Base-by-base conservation (phyloP, 2,113 vertebrate species). In the Zapus hudsonius region DNA sequence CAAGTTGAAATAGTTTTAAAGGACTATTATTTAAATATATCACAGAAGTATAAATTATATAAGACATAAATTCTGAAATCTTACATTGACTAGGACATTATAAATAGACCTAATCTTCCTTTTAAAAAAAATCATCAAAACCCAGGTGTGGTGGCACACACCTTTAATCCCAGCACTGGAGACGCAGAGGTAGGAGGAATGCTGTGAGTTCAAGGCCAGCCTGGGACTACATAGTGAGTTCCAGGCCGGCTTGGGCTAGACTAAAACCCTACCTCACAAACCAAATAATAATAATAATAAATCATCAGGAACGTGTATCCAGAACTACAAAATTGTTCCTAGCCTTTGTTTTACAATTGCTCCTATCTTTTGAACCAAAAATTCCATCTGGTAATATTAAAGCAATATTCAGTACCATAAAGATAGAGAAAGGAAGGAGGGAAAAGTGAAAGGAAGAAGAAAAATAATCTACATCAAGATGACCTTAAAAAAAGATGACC, bases 41-140 rank as follows among this genome's bases (percentile, higher is more conserved):
- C 19, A 31, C 55, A 61, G 36, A 81, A 27, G 7, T 20, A 40
- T 31, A 82, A 42, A 44, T 42, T 66, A 66, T 25, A 80, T 44
- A 91, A 76, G 63, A 85, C 5, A 91, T 29, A 84, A 90, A 82
- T 90, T 70, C 76, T 82, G 90, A 78, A 92, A 83, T 92, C 36
- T 75, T 8, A 85, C 23, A 25, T 42, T 84, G 55, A 83, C n/a
- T 55, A 22, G 36, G 31, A 84, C 8, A 66, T 23, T 67, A 91
- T 80, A 29, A 33, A n/a, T 79, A 76, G 55, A 84, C 38, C 27
- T 17, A 66, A 22, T 66, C 42, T 70, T 47, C 90, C 38, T 92
- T 52, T 52, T n/a, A n/a, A n/a, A 76, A 75, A 94, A 90, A 89
- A 42, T 27, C 59, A 91, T 87, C 42, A 86, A 27, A 25, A 91